Percentiles rank a stretch among this genome's conserved stretches.
Conservation (phyloP, 2,797 vertebrate genomes). For the Sparus aurata region DNA sequence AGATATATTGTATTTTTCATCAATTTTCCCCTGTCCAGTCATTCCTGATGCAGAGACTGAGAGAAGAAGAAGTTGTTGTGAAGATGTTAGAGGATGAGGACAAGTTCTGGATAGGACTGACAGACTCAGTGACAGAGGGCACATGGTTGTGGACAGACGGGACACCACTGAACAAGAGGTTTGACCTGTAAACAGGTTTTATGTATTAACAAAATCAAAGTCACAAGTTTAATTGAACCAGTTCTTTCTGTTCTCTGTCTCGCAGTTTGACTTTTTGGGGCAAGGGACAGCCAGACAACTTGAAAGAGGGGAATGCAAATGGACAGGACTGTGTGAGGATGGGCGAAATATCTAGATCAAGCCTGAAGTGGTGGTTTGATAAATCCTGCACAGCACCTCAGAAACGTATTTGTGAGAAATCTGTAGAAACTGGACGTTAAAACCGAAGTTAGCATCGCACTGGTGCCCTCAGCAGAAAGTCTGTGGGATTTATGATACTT, state of each 20-base stretch:
- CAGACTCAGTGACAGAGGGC: conserved; percentile 40
- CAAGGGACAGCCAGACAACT: rapidly evolving
- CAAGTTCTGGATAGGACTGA: conserved; percentile 29
- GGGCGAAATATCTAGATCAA: rapidly evolving
- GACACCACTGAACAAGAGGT: conserved; percentile 14
- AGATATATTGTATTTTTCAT: background rate
- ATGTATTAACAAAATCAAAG: background rate
- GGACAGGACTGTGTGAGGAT: conserved; percentile 13
- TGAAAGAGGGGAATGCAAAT: rapidly evolving
- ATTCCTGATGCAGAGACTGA: background rate
- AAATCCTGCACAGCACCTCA: background rate
- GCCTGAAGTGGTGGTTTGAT: background rate
- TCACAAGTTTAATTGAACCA: background rate
- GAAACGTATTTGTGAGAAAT: background rate
- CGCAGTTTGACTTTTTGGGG: background rate
- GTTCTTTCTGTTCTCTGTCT: background rate
- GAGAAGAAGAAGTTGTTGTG: too few species aligned
- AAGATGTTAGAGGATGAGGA: rapidly evolving
- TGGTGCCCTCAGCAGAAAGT: too few species aligned
- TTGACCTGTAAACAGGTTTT: background rate
- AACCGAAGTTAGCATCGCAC: too few species aligned
- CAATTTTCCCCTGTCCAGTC: background rate
- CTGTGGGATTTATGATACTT: too few species aligned
- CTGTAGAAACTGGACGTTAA: background rate
- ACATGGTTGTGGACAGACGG: conserved; percentile 68